Conservation (phyloP, 2,113 vertebrate genomes). For the Salvelinus sp. region DNA sequence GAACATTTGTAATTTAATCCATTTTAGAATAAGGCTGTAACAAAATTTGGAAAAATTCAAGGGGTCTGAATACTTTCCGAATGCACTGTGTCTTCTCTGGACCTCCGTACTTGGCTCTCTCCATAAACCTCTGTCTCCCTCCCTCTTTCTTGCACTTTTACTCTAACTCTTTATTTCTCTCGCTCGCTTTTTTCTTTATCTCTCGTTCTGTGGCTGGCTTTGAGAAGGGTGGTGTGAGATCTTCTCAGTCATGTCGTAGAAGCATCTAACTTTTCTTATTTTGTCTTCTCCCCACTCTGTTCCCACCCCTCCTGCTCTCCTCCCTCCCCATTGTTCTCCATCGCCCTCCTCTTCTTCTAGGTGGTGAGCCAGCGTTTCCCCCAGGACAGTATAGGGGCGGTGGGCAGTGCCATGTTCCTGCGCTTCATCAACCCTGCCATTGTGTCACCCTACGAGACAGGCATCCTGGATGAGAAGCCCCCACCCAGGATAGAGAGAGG, state of each 20-base stretch:
- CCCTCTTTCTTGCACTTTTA: background rate
- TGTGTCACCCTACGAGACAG: slow-evolving; percentile 95
- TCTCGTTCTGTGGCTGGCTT: background rate
- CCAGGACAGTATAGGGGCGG: slow-evolving; percentile 97
- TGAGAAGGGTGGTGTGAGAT: background rate
- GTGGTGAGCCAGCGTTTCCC: slow-evolving; percentile 98
- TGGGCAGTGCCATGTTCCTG: slow-evolving; percentile 97
- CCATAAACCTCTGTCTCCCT: background rate
- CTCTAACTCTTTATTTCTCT: slow-evolving; percentile 12
- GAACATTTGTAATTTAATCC: no score
- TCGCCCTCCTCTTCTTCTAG: slow-evolving; percentile 63
- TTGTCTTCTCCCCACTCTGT: slow-evolving; percentile 8
- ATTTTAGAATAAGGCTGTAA: no score
- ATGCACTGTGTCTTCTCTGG: background rate
- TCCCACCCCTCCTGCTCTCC: slow-evolving; percentile 1
- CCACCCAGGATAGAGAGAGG: slow-evolving; percentile 93
- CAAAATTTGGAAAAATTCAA: no score
- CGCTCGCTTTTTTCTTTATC: background rate
- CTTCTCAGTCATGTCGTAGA: background rate
- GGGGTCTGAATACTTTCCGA: no score
- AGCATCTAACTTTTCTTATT: slow-evolving; percentile 1
- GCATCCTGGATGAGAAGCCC: slow-evolving; percentile 96
- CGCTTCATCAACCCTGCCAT: slow-evolving; percentile 97
- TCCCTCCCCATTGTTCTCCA: slow-evolving; percentile 24
- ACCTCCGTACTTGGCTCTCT: background rate